These are phyloP conservation scores for Natrix natrix DNA, from an alignment of 2,797 vertebrate species.

Conservation along the genomic window DNA sequence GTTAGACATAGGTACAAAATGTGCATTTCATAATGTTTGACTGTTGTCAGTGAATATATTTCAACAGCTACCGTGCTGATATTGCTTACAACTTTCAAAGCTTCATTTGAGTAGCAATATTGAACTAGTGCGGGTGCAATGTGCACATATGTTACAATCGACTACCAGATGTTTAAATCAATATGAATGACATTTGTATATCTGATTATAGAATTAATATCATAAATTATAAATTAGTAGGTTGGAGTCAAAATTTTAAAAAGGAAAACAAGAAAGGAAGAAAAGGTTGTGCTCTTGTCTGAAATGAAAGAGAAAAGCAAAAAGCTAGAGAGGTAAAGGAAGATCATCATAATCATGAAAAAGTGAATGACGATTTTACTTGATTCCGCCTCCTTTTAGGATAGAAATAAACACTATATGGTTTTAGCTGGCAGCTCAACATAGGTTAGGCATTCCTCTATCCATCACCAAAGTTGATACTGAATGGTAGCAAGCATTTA, in stretches of 20 bases:
- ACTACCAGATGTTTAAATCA: not conserved
- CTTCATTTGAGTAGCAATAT: not conserved
- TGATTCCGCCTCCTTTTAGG: not conserved
- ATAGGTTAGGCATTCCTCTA: not conserved
- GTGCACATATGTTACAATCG: not conserved
- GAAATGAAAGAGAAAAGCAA: constrained; percentile 11
- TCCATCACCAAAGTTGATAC: not conserved
- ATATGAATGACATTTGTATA: not conserved
- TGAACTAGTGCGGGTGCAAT: not conserved
- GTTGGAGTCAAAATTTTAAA: not conserved
- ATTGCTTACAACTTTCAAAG: not conserved
- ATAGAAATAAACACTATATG: not conserved
- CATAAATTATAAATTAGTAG: constrained; percentile 24
- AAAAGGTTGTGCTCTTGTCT: not conserved
- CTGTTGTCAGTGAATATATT: not conserved
- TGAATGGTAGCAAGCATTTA: not conserved
- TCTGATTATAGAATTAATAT: not conserved
- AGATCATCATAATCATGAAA: not conserved
- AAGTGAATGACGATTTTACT: not conserved
- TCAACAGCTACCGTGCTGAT: not conserved
- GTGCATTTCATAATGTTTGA: not conserved
- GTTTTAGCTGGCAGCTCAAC: not conserved
- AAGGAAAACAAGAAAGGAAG: not conserved
- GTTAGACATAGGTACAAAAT: not conserved
- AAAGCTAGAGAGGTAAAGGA: not conserved